Conservation (phyloP, 1,140 invertebrate genomes). For the Araneus ventricosus region DNA sequence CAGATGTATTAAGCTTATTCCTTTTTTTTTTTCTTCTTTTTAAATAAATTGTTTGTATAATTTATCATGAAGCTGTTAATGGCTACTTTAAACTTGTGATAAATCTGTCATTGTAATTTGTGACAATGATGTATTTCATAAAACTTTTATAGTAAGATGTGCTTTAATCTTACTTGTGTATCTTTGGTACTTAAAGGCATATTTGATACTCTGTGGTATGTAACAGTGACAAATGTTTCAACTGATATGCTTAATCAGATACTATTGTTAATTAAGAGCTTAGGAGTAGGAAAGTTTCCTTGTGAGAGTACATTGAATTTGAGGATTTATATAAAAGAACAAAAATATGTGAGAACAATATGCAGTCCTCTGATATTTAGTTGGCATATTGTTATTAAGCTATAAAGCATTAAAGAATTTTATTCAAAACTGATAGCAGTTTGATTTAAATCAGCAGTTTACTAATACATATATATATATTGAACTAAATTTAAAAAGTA, state of each 20-base stretch:
- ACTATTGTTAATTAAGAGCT: slow-evolving; percentile 40
- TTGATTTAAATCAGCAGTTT: no score
- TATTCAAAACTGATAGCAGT: no score
- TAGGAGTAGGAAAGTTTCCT: slow-evolving; percentile 9
- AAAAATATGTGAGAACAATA: not conserved
- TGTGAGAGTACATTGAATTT: not conserved
- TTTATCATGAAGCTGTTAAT: not conserved
- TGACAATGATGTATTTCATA: slow-evolving; percentile 24
- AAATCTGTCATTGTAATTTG: slow-evolving; percentile 29
- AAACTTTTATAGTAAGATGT: slow-evolving; percentile 26
- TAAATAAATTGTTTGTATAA: not conserved
- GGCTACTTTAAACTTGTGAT: slow-evolving; percentile 20
- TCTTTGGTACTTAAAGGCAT: slow-evolving; percentile 67
- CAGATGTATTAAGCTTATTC: not conserved
- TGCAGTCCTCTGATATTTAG: not conserved
- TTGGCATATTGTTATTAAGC: not conserved
- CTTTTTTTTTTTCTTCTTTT: no score
- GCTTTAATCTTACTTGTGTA: slow-evolving; percentile 35
- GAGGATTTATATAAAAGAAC: not conserved
- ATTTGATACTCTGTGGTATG: slow-evolving; percentile 21
- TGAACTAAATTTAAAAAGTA: no score
- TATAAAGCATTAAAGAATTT: no score
- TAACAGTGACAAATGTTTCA: not conserved
- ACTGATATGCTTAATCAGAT: slow-evolving; percentile 32
- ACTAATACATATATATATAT: no score